A percentile compares a stretch with the other conserved stretches of the same genome.
Evolutionary conservation across 2,888 invertebrate species (phyloP).

Genomic region (Agonopterix heracliana): DNA sequence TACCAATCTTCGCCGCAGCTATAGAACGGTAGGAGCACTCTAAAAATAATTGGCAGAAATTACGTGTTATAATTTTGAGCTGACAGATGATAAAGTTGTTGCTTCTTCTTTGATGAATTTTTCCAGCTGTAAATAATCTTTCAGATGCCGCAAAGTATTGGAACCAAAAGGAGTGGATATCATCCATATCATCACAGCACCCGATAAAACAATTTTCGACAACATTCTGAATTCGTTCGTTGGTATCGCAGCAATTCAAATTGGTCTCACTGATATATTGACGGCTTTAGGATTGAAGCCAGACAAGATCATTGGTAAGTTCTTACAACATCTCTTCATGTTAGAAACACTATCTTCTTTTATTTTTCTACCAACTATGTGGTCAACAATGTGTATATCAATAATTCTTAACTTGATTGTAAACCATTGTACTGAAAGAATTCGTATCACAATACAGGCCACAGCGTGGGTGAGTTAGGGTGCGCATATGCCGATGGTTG

Average conservation of each 20-base stretch:
- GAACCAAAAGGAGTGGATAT: constrained; percentile 80
- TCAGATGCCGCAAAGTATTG: constrained; percentile 72
- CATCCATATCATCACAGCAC: constrained; percentile 78
- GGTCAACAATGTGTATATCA: no score
- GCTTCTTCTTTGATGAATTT: no score
- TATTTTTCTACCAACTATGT: no score
- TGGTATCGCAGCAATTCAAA: constrained; percentile 84
- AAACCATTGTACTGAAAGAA: no score
- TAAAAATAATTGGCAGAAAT: no score
- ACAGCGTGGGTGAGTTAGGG: constrained; percentile 95
- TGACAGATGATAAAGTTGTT: no score
- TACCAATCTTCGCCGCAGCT: constrained; percentile 76
- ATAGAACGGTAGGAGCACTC: constrained; percentile 55
- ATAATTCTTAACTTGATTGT: no score
- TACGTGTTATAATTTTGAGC: no score
- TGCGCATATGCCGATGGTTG: constrained; percentile 97
- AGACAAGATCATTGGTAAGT: constrained; percentile 83
- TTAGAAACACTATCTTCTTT: no score
- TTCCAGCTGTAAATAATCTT: not conserved
- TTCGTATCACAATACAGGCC: constrained; percentile 71
- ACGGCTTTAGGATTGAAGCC: constrained; percentile 76
- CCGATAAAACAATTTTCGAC: constrained; percentile 68
- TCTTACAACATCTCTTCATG: not conserved
- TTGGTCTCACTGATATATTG: constrained; percentile 68
- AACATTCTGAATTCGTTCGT: constrained; percentile 84